A percentile compares a stretch with the other conserved stretches of the same genome.
These are phyloP conservation scores for Papilio glaucus DNA, from an alignment of 1,140 invertebrate species.

Conservation along the genomic window DNA sequence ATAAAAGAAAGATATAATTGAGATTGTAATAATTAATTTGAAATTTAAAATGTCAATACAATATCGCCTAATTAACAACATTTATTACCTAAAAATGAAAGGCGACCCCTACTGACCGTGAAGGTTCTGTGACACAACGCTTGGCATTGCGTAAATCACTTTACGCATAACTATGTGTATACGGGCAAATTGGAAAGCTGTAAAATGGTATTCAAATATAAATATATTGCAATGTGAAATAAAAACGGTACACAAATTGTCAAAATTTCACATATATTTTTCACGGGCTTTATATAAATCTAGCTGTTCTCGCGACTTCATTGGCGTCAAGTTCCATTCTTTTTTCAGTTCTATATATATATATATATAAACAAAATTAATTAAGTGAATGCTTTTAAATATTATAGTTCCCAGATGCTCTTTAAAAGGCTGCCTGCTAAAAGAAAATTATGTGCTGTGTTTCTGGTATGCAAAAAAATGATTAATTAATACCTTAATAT, in stretches of 20 bases:
- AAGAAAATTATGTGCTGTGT: no score
- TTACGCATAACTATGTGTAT: conserved; percentile 19
- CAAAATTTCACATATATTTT: neutral
- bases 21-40: neutral
- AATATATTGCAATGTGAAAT: neutral
- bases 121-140: conserved; percentile 31
- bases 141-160: conserved; percentile 19
- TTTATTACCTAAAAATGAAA: conserved; percentile 32
- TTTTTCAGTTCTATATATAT: no score
- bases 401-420: no score
- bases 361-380: no score
- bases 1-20: neutral
- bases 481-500: no score
- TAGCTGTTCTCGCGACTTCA: no score
- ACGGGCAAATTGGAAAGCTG: conserved; percentile 23
- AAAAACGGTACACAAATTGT: neutral
- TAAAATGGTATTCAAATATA: conserved; percentile 8
- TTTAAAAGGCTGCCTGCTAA: no score
- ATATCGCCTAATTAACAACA: neutral
- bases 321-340: no score
- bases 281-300: no score
- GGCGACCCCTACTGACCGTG: conserved; percentile 6
- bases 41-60: neutral
- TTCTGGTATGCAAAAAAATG: no score
- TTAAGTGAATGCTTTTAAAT: no score